phyloP scores from a whole-genome alignment of 2,888 invertebrate genomes.

The Gibbula magus region DNA sequence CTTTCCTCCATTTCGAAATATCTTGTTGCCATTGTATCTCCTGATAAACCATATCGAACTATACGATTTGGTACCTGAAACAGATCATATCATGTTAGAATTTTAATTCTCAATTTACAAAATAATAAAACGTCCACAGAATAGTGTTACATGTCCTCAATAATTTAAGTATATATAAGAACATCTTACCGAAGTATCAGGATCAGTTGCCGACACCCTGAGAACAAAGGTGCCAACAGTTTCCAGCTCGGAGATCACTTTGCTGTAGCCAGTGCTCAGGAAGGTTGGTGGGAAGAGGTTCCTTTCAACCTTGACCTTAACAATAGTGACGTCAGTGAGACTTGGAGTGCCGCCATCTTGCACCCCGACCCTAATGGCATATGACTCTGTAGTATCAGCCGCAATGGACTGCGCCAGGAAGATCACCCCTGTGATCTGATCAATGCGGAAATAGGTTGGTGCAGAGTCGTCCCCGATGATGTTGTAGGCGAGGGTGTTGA shows the following conservation, averaged over 20 bases:
- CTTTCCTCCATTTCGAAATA: slow-evolving; percentile 64
- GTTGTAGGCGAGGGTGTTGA: slow-evolving; percentile 58
- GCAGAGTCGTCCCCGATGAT: slow-evolving; percentile 69
- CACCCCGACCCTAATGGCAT: slow-evolving; percentile 64
- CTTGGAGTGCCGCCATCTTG: slow-evolving; percentile 68
- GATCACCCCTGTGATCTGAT: slow-evolving; percentile 46
- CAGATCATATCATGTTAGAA: background rate
- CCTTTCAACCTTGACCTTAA: slow-evolving; percentile 52
- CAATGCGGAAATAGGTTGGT: slow-evolving; percentile 60
- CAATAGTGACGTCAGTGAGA: slow-evolving; percentile 47
- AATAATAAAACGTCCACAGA: background rate
- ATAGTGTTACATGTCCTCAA: background rate
- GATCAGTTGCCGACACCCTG: slow-evolving; percentile 58
- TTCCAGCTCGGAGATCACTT: slow-evolving; percentile 54
- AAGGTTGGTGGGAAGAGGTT: slow-evolving; percentile 59
- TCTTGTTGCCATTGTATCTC: slow-evolving; percentile 47
- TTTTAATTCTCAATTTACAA: background rate
- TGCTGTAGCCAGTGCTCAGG: slow-evolving; percentile 37
- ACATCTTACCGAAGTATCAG: slow-evolving; percentile 52
- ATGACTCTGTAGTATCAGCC: slow-evolving; percentile 42
- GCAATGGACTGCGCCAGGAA: slow-evolving; percentile 45
- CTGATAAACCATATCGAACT: slow-evolving; percentile 58
- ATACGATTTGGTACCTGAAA: slow-evolving; percentile 66
- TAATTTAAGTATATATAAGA: background rate
- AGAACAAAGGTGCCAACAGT: slow-evolving; percentile 54